These are phyloP conservation scores for Gymnothorax reevesii DNA, from an alignment of 2,797 vertebrate species.

Conservation along the genomic window DNA sequence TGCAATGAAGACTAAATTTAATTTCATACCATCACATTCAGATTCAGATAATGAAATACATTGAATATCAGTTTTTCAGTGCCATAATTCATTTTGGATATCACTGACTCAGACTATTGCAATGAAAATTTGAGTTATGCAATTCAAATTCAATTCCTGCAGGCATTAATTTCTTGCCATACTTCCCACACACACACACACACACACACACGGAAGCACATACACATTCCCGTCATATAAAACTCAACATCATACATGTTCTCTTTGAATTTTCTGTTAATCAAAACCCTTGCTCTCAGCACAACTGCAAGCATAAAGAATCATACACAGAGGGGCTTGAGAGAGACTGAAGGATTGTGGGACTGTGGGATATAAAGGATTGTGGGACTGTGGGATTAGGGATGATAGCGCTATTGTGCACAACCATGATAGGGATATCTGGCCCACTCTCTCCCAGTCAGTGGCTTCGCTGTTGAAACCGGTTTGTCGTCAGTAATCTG, in stretches of 20 bases:
- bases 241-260: not conserved
- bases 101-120: no score
- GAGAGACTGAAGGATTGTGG: not conserved
- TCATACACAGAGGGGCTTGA: not conserved
- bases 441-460: not conserved
- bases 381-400: not conserved
- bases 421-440: not conserved
- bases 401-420: not conserved
- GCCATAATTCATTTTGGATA: no score
- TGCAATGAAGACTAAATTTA: no score
- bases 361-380: no score
- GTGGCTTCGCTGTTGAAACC: not conserved
- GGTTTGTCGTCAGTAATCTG: not conserved
- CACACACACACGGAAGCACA: slow-evolving; percentile 16
- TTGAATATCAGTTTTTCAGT: no score
- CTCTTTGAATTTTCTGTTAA: not conserved
- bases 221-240: not conserved
- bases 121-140: no score
- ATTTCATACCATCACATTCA: no score
- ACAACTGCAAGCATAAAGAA: not conserved
- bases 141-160: no score
- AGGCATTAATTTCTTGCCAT: not conserved
- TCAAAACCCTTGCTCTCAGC: not conserved
- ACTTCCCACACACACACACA: not conserved
- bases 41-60: no score